Evolutionary conservation across 2,888 invertebrate species (phyloP).

Genomic region (Thecocarcelia acutangulata): DNA sequence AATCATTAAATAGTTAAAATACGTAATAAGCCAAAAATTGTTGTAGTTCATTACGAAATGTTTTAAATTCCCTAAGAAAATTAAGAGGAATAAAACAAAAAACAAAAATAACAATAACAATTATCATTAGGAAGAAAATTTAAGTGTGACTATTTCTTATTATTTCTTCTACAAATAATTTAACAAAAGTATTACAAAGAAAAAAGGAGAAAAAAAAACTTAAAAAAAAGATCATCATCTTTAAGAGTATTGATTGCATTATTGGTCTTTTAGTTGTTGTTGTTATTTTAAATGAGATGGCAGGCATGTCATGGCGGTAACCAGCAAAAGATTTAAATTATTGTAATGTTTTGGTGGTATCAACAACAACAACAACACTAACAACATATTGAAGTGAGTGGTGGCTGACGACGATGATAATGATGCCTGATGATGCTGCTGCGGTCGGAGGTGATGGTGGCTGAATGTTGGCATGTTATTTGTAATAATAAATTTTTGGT

Average conservation of each 20-base stretch:
- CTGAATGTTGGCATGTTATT: constrained; percentile 40
- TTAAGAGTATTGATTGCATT: constrained; percentile 57
- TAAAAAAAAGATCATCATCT: constrained; percentile 53
- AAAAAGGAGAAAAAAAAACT: not conserved
- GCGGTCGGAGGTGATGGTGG: constrained; percentile 6
- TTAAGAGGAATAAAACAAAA: constrained; percentile 24
- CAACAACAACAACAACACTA: no score
- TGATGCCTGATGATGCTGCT: constrained; percentile 4
- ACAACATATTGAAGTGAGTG: constrained; percentile 11
- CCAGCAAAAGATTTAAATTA: constrained; percentile 51
- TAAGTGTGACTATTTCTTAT: constrained; percentile 64
- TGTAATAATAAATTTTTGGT: constrained; percentile 42
- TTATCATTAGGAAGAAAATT: constrained; percentile 54
- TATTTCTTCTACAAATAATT: constrained; percentile 31
- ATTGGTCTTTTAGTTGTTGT: constrained; percentile 33
- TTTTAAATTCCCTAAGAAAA: constrained; percentile 48
- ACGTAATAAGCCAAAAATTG: constrained; percentile 19
- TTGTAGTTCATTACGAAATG: constrained; percentile 55
- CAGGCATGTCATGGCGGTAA: constrained; percentile 29
- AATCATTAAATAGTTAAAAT: constrained; percentile 48
- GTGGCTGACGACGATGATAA: constrained; percentile 18
- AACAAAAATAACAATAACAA: constrained; percentile 22
- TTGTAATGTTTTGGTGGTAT: constrained; percentile 17
- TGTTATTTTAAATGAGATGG: constrained; percentile 32
- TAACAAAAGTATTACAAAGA: constrained; percentile 12